These are phyloP conservation scores for Dinomys branickii DNA, from an alignment of 2,113 vertebrate genomes.

Conservation along the genomic window DNA sequence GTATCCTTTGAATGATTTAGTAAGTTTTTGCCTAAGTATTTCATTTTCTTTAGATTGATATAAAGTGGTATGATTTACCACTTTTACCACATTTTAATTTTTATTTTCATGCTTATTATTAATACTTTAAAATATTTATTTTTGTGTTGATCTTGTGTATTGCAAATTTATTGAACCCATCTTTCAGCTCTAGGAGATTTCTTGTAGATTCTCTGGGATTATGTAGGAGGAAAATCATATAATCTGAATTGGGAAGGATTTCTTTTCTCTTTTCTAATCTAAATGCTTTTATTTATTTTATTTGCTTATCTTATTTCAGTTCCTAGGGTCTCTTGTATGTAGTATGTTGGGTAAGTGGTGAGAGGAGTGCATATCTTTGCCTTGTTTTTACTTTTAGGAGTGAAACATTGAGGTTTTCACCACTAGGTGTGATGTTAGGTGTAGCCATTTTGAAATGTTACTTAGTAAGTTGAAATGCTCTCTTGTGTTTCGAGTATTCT, in stretches of 20 bases:
- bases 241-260: neutral
- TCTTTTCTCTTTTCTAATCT: neutral
- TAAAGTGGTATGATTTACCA: neutral
- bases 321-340: neutral
- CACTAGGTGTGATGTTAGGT: neutral
- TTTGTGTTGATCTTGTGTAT: neutral
- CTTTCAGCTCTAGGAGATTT: neutral
- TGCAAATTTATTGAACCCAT: neutral
- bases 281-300: neutral
- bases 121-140: neutral
- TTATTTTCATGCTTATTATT: neutral
- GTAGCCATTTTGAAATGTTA: neutral
- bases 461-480: neutral
- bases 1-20: neutral
- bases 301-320: neutral
- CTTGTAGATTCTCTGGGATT: neutral
- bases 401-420: neutral
- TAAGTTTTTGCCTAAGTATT: neutral
- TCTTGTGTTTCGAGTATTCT: neutral
- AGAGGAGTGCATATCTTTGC: neutral
- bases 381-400: neutral
- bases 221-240: neutral
- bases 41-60: neutral
- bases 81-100: no score
- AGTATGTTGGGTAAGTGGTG: neutral